Percentiles rank a stretch among this genome's conserved stretches.
Conservation (phyloP, 2,888 invertebrate species). For the Apamea sordens region DNA sequence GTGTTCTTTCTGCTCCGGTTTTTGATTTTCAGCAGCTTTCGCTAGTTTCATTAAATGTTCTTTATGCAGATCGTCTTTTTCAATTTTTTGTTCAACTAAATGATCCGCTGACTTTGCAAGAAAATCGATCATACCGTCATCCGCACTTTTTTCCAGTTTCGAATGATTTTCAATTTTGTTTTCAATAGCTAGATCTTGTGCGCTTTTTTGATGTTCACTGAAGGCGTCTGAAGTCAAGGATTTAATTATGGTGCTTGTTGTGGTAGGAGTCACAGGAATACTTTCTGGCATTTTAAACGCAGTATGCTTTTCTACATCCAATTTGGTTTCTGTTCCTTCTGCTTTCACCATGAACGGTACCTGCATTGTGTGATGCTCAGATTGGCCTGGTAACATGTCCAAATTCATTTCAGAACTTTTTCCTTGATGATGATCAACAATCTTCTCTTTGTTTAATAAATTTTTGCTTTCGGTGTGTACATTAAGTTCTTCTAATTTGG, state of each 20-base stretch:
- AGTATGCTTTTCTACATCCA: conserved; percentile 33
- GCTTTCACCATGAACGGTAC: conserved; percentile 41
- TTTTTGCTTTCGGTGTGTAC: conserved; percentile 13
- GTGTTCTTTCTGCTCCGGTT: conserved; percentile 11
- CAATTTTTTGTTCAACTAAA: conserved; percentile 5
- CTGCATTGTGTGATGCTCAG: conserved; percentile 36
- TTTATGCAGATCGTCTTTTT: conserved; percentile 14
- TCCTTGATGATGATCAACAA: conserved; percentile 13
- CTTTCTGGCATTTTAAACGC: conserved; percentile 48
- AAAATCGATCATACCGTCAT: conserved; percentile 40
- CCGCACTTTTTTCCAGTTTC: conserved; percentile 23
- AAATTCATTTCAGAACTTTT: conserved; percentile 37
- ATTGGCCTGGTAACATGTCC: conserved; percentile 27
- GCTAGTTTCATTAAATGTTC: not conserved
- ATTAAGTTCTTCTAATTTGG: conserved; percentile 14
- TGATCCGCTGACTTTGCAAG: conserved; percentile 39
- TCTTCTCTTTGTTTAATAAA: conserved; percentile 17
- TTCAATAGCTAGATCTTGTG: conserved; percentile 13
- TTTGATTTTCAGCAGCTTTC: conserved; percentile 29
- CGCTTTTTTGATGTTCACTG: conserved; percentile 35
- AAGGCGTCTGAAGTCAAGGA: conserved; percentile 18
- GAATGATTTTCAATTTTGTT: conserved; percentile 29
- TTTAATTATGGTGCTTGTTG: conserved; percentile 9
- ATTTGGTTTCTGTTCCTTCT: conserved; percentile 49
- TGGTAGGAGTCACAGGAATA: conserved; percentile 4